phyloP scores from a whole-genome alignment of 2,113 vertebrate genomes.

The Chiloscyllium plagiosum region DNA sequence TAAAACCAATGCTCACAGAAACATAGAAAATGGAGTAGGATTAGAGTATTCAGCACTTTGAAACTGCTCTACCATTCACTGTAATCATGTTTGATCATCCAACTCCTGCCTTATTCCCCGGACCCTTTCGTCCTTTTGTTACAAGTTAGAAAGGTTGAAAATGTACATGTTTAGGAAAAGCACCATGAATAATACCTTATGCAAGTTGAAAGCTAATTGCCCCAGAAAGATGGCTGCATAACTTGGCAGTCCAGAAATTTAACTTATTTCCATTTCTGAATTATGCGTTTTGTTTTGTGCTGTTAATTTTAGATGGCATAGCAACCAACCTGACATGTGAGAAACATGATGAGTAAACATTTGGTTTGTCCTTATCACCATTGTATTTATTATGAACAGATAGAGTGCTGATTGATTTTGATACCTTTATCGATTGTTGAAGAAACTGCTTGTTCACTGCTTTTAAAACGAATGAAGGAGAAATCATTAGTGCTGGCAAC shows the following conservation, averaged over 20 bases:
- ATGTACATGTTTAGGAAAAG: background rate
- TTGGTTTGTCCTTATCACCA: background rate
- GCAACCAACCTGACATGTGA: background rate
- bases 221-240: background rate
- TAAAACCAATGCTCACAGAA: too few relatives aligned
- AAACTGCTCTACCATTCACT: too few relatives aligned
- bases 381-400: slow-evolving; percentile 3
- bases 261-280: background rate
- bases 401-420: slow-evolving; percentile 1
- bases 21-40: too few relatives aligned
- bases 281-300: background rate
- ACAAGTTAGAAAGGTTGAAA: background rate
- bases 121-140: too few relatives aligned
- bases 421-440: background rate
- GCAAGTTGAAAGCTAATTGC: background rate
- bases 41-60: too few relatives aligned
- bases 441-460: slow-evolving; percentile 8
- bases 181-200: background rate
- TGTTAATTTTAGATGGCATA: background rate
- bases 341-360: background rate
- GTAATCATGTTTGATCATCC: too few relatives aligned
- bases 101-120: too few relatives aligned
- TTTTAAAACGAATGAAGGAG: slow-evolving; percentile 28
- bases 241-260: background rate
- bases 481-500: slow-evolving; percentile 9